Conservation (phyloP, 1,140 invertebrate genomes). For the Formica exsecta region DNA sequence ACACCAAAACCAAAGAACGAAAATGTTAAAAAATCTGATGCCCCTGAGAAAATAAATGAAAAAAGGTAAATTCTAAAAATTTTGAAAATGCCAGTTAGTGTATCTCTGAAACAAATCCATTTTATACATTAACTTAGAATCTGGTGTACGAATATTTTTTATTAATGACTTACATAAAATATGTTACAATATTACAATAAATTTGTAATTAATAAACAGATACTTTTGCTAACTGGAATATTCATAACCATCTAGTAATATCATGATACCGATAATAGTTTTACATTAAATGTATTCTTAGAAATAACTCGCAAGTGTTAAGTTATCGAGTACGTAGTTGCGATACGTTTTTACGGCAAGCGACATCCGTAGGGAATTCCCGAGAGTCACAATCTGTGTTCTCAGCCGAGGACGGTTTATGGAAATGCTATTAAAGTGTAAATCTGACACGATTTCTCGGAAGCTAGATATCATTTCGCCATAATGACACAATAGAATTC, state of each 20-base stretch:
- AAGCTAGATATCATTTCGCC: slow-evolving; percentile 56
- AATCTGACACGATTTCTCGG: slow-evolving; percentile 51
- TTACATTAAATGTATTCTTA: slow-evolving; percentile 79
- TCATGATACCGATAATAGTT: slow-evolving; percentile 81
- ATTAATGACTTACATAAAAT: slow-evolving; percentile 86
- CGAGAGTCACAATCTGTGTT: slow-evolving; percentile 51
- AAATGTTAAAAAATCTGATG: not conserved
- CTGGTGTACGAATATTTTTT: slow-evolving; percentile 82
- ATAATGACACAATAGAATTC: slow-evolving; percentile 70
- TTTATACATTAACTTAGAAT: slow-evolving; percentile 23
- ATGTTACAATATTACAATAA: slow-evolving; percentile 86
- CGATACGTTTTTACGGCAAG: slow-evolving; percentile 79
- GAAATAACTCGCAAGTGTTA: slow-evolving; percentile 80
- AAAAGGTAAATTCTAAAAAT: not conserved
- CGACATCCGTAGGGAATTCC: slow-evolving; percentile 78
- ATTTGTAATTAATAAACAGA: slow-evolving; percentile 84
- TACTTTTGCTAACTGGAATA: slow-evolving; percentile 82
- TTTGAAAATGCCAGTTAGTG: not conserved
- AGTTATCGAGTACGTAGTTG: slow-evolving; percentile 76
- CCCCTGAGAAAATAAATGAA: not conserved
- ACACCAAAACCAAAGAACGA: slow-evolving; percentile 58
- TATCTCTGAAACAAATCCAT: not conserved
- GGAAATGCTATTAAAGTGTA: slow-evolving; percentile 26
- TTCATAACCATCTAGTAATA: slow-evolving; percentile 84
- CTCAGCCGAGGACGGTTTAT: slow-evolving; percentile 71